Percentiles rank a stretch among this genome's conserved stretches.
phyloP scores from a whole-genome alignment of 1,140 invertebrate genomes.

The Neotoxoptera formosana region DNA sequence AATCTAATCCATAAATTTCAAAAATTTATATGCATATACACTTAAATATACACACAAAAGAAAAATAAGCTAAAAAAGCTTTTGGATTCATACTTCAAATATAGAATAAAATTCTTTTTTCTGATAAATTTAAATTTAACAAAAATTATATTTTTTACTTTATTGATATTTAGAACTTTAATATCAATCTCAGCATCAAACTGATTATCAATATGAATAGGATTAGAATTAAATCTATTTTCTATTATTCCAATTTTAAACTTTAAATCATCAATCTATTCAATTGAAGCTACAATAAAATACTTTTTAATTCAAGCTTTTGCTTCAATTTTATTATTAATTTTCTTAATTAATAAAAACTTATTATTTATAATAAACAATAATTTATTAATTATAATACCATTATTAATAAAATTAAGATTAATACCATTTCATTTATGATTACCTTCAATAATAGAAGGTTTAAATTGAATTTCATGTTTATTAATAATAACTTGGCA shows the following conservation, averaged over 20 bases:
- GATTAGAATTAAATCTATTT: background rate
- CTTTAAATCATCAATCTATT: background rate
- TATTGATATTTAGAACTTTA: background rate
- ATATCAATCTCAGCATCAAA: background rate
- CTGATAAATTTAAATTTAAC: background rate
- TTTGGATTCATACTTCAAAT: slow-evolving; percentile 10
- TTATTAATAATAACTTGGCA: background rate
- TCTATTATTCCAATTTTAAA: background rate
- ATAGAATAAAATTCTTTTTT: background rate
- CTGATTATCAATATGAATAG: background rate
- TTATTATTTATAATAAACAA: background rate
- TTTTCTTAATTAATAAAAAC: background rate
- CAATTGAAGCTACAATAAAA: background rate
- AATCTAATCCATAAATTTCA: background rate
- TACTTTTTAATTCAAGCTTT: background rate
- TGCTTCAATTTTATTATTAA: background rate
- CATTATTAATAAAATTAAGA: background rate
- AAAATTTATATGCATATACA: background rate
- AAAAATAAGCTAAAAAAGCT: background rate
- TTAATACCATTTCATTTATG: background rate
- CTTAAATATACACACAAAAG: background rate
- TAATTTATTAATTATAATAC: background rate
- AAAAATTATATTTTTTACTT: background rate
- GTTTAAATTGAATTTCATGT: background rate
- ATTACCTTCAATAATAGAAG: background rate